Base-by-base conservation (phyloP, 2,888 invertebrate species). In the Eupithecia pulchellata region DNA sequence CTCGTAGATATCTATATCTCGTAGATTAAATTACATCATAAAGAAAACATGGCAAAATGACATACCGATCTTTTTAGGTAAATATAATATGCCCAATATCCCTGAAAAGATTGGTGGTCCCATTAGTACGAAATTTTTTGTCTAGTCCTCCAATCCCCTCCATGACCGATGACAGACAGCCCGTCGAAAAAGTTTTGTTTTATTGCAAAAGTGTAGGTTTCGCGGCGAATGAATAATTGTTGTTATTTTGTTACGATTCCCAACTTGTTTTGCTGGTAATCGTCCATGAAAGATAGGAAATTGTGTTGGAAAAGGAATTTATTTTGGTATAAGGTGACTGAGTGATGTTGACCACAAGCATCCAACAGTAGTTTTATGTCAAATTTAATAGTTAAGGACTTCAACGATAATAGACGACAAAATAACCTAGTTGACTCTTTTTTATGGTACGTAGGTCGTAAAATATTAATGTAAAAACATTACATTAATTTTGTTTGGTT, bases 171-270 rank as follows among this genome's bases (percentile, higher is more conserved):
- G 84, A 85, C 80, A 84, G 82, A 82, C 82, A 84, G 73, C 75
- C 76, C 72, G 80, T 78, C 76, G 79, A 79, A 79, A 81, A 84
- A 85, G 79, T 85, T 84, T 77, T 80, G 81, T 83, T 85, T 83
- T 84, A 84, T 84, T 81, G 70, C 79, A 76, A 79, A 81, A 81
- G 79, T 82, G 76, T 77, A 65, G 55, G 74, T 74, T 72, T 66
- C 58, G 64, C 68, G 61, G 61, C 32, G 61, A 72, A 64, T 73
- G 74, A 75, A 73, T 75, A 73, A 75, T 77, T 72, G 69, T 71
- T 71, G 66, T 57, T 68, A 72, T 71, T 57, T 64, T 69, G 60
- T 78, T 75, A 72, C 65, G 58, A 30, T 58, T 39, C 36, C 57
- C 61, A 72, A 72, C 55, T 68, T 72, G 66, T 71, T 75, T 73